These are phyloP conservation scores for Echinops telfairi DNA, from an alignment of 2,113 vertebrate species.

Conservation along the genomic window DNA sequence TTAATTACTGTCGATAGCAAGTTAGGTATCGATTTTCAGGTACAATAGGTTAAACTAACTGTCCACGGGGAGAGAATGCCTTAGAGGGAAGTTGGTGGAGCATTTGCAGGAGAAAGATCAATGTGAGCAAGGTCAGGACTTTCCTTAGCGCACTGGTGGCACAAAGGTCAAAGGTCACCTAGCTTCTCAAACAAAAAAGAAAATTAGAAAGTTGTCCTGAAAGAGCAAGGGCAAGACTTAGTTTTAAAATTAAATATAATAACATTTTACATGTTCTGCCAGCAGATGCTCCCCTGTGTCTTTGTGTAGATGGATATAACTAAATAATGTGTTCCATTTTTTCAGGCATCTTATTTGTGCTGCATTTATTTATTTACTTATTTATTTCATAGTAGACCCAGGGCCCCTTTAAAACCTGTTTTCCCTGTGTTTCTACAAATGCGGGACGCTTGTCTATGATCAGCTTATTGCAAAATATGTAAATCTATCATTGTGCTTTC, in stretches of 20 bases:
- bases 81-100: not conserved
- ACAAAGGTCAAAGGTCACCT: not conserved
- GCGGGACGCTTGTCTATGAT: not conserved
- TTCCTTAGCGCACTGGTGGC: not conserved
- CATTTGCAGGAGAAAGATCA: conserved; percentile 66
- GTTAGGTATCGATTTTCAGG: conserved; percentile 51
- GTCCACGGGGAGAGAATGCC: conserved; percentile 13
- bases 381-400: conserved; percentile 58
- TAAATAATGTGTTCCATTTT: conserved; percentile 48
- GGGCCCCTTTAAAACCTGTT: conserved; percentile 57
- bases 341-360: conserved; percentile 1
- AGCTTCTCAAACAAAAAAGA: conserved; percentile 57
- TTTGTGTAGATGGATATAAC: conserved; percentile 35
- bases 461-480: not conserved
- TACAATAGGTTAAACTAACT: conserved; percentile 20
- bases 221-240: conserved; percentile 52
- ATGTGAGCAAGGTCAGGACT: conserved; percentile 51
- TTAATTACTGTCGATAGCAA: conserved; percentile 9
- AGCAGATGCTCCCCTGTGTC: not conserved
- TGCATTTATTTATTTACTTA: conserved; percentile 58
- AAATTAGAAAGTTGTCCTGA: conserved; percentile 67
- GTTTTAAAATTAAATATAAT: conserved; percentile 72
- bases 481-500: not conserved
- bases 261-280: conserved; percentile 34
- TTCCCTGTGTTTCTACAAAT: conserved; percentile 60